A percentile compares a stretch with the other conserved stretches of the same genome.
These are phyloP conservation scores for Micrastur ruficollis DNA, from an alignment of 2,797 vertebrate genomes.

Conservation along the genomic window DNA sequence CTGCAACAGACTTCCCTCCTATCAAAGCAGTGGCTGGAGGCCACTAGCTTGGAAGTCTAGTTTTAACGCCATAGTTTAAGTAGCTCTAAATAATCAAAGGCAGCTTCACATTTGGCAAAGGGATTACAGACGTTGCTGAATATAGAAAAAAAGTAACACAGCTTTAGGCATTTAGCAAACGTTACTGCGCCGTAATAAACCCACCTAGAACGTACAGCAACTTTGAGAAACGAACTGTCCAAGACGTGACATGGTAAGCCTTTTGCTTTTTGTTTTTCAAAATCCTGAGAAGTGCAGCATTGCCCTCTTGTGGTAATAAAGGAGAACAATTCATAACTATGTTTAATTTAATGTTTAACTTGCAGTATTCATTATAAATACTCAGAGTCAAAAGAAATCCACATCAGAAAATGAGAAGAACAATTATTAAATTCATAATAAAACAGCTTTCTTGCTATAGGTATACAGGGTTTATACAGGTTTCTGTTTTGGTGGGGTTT, in stretches of 20 bases:
- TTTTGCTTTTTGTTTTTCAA: not conserved
- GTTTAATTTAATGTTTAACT: not conserved
- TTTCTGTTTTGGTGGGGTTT: not conserved
- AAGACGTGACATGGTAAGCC: not conserved
- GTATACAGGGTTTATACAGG: not conserved
- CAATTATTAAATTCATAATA: not conserved
- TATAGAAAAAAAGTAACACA: not conserved
- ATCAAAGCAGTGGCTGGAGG: not conserved
- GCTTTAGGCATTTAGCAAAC: not conserved
- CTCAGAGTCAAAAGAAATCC: not conserved
- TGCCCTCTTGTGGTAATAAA: slow-evolving; percentile 20
- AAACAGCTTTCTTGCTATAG: not conserved
- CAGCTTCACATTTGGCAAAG: not conserved
- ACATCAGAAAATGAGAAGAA: not conserved
- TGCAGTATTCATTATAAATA: slow-evolving; percentile 17
- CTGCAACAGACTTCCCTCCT: not conserved
- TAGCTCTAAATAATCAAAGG: not conserved
- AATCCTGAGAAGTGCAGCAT: not conserved
- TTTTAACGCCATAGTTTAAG: not conserved
- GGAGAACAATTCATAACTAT: not conserved
- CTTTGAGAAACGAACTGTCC: not conserved
- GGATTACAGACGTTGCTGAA: not conserved
- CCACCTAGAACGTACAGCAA: not conserved
- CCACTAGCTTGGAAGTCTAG: not conserved
- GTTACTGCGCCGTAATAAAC: not conserved